These are phyloP conservation scores for Hemicordylus capensis DNA, from an alignment of 2,113 vertebrate species.

Conservation along the genomic window DNA sequence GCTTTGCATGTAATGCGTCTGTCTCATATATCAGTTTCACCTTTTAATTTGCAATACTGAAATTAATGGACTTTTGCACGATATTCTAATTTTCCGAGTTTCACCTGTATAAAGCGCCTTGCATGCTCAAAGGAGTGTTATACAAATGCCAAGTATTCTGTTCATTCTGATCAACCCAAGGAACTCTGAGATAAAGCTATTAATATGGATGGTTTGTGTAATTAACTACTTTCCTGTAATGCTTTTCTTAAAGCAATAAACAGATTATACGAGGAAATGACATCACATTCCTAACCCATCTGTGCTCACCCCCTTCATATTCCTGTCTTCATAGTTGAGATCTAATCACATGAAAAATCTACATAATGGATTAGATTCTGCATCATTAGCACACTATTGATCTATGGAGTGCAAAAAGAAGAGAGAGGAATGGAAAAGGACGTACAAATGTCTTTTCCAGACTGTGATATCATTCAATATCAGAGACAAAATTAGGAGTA, in stretches of 20 bases:
- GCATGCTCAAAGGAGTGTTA: too few relatives aligned
- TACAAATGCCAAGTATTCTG: not conserved
- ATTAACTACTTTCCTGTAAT: not conserved
- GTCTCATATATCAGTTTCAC: too few relatives aligned
- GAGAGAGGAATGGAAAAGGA: too few relatives aligned
- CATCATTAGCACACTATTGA: not conserved
- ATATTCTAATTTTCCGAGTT: too few relatives aligned
- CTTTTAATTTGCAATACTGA: too few relatives aligned
- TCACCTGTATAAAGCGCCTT: too few relatives aligned
- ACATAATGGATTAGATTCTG: not conserved
- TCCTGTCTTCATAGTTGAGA: not conserved
- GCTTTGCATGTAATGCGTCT: too few relatives aligned
- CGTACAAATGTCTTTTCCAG: not conserved
- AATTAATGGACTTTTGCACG: too few relatives aligned
- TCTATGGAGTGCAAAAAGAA: not conserved
- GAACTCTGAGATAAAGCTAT: not conserved
- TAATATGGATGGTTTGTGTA: not conserved
- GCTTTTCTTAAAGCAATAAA: not conserved
- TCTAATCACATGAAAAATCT: not conserved
- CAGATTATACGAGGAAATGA: not conserved
- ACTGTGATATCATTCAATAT: not conserved
- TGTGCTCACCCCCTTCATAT: not conserved
- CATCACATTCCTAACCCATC: not conserved
- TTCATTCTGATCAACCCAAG: not conserved
- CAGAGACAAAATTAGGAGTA: not conserved